phyloP scores from a whole-genome alignment of 2,113 vertebrate genomes.

The Peromyscus maniculatus region DNA sequence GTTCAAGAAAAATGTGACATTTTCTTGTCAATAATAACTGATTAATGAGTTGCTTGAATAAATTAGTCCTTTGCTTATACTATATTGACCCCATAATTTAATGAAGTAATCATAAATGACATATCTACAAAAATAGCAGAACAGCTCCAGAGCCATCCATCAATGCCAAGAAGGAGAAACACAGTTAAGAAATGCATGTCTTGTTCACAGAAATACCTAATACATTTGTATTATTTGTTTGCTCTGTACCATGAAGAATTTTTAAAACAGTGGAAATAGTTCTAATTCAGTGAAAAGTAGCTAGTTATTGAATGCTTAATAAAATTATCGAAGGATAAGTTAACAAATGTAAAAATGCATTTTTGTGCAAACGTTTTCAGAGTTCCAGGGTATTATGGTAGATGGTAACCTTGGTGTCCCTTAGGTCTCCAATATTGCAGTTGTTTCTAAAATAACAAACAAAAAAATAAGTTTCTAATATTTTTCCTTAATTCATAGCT shows the following conservation, averaged over 20 bases:
- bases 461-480: not conserved
- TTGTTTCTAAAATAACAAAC: conserved; percentile 10
- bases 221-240: not conserved
- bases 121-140: conserved; percentile 9
- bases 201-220: not conserved
- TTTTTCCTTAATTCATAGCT: not conserved
- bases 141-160: not conserved
- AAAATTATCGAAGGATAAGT: not conserved
- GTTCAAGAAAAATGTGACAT: not conserved
- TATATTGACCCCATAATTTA: conserved; percentile 50
- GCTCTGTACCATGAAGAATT: not conserved
- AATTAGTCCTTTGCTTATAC: conserved; percentile 44
- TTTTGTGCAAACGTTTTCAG: not conserved
- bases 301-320: not conserved
- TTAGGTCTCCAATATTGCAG: not conserved
- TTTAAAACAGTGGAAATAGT: not conserved
- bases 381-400: not conserved
- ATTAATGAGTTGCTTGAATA: conserved; percentile 48
- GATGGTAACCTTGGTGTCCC: not conserved
- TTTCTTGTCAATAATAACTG: conserved; percentile 28
- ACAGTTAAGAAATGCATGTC: not conserved
- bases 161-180: not conserved
- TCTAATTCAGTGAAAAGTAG: not conserved
- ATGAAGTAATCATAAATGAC: conserved; percentile 45
- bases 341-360: not conserved